Conservation (phyloP, 1,140 invertebrate species). For the Yoshiicerus persimilis region DNA sequence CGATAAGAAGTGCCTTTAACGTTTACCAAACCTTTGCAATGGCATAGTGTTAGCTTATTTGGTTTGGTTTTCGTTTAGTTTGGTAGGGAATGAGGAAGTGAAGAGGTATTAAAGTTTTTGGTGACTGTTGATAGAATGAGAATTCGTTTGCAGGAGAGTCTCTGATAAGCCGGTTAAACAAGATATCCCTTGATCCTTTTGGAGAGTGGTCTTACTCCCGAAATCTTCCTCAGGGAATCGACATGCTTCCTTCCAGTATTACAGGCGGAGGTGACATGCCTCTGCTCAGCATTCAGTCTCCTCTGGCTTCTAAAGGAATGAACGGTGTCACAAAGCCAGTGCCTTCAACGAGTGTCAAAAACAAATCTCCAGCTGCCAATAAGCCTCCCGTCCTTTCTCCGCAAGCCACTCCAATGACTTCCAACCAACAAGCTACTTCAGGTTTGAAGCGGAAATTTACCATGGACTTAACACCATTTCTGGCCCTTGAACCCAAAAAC, state of each 20-base stretch:
- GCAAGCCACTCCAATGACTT: not conserved
- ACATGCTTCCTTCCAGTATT: slow-evolving; percentile 41
- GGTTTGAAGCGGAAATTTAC: not conserved
- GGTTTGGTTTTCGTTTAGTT: too few species aligned
- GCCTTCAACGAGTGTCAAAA: not conserved
- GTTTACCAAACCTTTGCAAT: too few species aligned
- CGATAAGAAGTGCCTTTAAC: too few species aligned
- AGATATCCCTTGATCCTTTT: slow-evolving; percentile 76
- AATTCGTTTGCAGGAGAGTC: slow-evolving; percentile 50
- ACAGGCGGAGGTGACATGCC: not conserved
- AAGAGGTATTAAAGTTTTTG: too few species aligned
- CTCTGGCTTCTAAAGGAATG: not conserved
- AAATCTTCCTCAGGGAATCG: slow-evolving; percentile 25
- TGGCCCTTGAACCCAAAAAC: not conserved
- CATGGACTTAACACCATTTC: not conserved
- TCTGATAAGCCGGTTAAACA: slow-evolving; percentile 62
- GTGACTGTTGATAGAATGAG: too few species aligned
- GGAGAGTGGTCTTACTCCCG: slow-evolving; percentile 70
- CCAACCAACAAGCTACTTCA: not conserved
- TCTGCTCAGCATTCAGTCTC: not conserved
- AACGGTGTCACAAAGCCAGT: not conserved
- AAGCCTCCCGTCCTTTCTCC: not conserved
- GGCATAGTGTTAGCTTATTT: too few species aligned
- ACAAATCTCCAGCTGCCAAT: not conserved
- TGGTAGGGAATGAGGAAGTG: too few species aligned